Evolutionary conservation across 30 jellyfish, hydroid and myxozoan genomes (phyloP), one percentile per base, ranked within the genome.

Genomic region (Hydractinia symbiolongicarpus): DNA sequence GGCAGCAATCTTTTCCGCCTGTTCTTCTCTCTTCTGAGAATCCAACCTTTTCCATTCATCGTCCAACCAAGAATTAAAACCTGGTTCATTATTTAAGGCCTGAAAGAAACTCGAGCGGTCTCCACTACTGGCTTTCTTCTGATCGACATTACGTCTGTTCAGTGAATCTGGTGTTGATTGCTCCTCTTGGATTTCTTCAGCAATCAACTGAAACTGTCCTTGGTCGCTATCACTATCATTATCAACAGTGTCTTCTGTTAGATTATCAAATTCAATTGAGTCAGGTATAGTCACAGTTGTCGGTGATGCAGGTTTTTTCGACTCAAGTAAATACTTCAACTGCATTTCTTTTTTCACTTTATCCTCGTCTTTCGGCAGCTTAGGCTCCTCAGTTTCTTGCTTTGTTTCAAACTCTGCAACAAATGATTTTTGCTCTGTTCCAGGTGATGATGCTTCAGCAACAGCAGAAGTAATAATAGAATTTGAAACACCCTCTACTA

Each of bases 1-100:
- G 40, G 88, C 64, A 55, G 95, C 97, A 50, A 89, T 89, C 69
- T 89, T 88, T 60, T 89, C 97, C 9, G 95, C 97, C 40, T 84
- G 86, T 52, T 81, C 89, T n/a, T 89, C 96, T 53, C 61, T 84
- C 20, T 55, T 76, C 54, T 86, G 89, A n/a, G 82, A 75, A 50
- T 89, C 94, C 50, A 82, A 55, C 61, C 83, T 77, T 49, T 89
- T 89, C 88, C 74, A 54, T 15, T 89, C 94, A 5, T 90, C 94
- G 60, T 66, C 85, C 19, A 83, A 89, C 89, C 90, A 82, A 76
- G 10, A 82, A 16, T 90, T 87, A 67, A 88, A 88, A 19, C 82
- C 66, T 5, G 96, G 96, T 49, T 88, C 84, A 55, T 77, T 72
- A 62, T 81, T 73, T 21, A 88, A 78, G 13, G 93, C 86, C 50